Evolutionary conservation across 2,113 vertebrate species (phyloP).

Genomic region (Passerina amoena): DNA sequence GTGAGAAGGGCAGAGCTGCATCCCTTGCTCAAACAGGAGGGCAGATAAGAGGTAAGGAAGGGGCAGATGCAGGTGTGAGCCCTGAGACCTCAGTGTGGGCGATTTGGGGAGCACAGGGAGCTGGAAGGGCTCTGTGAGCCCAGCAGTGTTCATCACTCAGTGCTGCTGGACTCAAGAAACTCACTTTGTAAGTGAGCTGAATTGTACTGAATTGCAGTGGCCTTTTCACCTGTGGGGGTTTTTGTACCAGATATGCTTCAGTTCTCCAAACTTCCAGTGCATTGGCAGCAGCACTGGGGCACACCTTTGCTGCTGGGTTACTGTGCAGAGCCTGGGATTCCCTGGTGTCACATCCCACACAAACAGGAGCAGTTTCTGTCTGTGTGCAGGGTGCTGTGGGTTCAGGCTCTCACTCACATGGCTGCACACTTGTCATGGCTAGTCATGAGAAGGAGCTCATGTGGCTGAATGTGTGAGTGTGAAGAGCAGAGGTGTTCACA

Average conservation of each 20-base stretch:
- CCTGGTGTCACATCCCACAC: neutral
- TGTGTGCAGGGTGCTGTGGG: neutral
- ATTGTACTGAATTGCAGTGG: fast-evolving
- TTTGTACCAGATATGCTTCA: neutral
- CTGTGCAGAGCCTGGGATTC: neutral
- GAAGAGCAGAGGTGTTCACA: constrained; percentile 11
- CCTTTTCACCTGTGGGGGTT: fast-evolving
- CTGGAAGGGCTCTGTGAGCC: neutral
- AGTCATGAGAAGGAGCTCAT: neutral
- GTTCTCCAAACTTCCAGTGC: neutral
- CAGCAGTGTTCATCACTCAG: neutral
- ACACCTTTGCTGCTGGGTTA: neutral
- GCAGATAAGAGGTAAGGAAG: neutral
- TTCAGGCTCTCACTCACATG: neutral
- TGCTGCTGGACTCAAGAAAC: neutral
- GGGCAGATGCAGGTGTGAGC: neutral
- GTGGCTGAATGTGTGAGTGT: neutral
- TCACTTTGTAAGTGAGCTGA: neutral
- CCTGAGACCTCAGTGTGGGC: neutral
- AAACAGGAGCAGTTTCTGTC: neutral
- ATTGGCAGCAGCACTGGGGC: neutral
- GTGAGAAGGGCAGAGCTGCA: neutral
- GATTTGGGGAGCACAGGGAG: neutral
- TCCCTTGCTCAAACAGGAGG: neutral
- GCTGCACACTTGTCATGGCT: neutral